Percentiles rank a stretch among this genome's conserved stretches.
phyloP scores from a whole-genome alignment of 2,113 vertebrate genomes.

The Rallus limicola region DNA sequence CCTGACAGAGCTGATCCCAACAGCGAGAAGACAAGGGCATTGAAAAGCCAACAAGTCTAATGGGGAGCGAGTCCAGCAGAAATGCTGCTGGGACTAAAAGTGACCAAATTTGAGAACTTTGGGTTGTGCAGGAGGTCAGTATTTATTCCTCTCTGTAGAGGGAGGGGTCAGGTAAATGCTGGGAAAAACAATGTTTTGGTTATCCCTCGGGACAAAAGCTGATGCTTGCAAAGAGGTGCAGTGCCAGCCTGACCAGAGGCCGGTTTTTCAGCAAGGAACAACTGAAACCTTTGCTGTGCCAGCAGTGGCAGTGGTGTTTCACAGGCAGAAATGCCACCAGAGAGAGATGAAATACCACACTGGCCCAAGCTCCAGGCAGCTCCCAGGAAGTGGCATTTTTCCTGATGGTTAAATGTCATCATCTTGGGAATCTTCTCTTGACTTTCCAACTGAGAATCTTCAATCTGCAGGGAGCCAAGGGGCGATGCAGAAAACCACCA shows the following conservation, averaged over 20 bases:
- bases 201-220: not conserved
- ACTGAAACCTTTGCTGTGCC: not conserved
- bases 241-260: not conserved
- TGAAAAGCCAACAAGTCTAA: not conserved
- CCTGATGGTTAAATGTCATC: not conserved
- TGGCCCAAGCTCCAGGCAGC: not conserved
- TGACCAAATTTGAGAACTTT: not conserved
- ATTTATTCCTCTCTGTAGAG: not conserved
- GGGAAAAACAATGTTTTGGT: not conserved
- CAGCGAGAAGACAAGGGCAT: not conserved
- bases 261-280: not conserved
- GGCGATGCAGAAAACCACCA: not conserved
- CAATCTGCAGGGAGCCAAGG: not conserved
- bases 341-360: not conserved
- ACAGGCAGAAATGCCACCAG: not conserved
- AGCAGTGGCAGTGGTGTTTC: not conserved
- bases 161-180: not conserved
- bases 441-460: not conserved
- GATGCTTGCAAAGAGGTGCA: accelerated
- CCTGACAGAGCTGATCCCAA: not conserved
- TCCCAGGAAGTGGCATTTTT: not conserved
- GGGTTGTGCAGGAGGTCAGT: not conserved
- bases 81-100: not conserved
- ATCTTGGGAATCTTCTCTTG: not conserved
- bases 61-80: not conserved